phyloP scores from a whole-genome alignment of 92 coral and sea anemone genomes.

The Isaurus tuberculatus region DNA sequence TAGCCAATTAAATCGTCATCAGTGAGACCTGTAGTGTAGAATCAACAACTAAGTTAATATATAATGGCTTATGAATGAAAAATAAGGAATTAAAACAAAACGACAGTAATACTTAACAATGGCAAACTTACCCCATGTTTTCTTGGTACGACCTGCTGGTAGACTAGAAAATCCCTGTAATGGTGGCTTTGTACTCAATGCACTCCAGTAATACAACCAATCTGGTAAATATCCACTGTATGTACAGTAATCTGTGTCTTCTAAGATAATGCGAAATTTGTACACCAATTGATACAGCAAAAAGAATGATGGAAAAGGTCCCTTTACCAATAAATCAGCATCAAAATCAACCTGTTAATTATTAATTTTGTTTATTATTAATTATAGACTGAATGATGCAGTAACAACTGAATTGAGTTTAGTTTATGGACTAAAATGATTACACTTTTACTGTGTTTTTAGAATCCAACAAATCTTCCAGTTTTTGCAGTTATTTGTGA shows the following conservation, averaged over 20 bases:
- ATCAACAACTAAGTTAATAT: too few relatives aligned
- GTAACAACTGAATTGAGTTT: too few relatives aligned
- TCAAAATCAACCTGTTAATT: constrained; percentile 73
- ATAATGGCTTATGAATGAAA: too few relatives aligned
- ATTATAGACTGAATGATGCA: too few relatives aligned
- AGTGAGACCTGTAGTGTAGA: constrained; percentile 57
- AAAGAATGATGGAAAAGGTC: constrained; percentile 69
- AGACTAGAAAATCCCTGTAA: constrained; percentile 68
- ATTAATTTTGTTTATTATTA: too few relatives aligned
- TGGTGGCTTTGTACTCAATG: constrained; percentile 74
- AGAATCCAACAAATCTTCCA: too few relatives aligned
- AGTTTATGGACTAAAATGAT: too few relatives aligned
- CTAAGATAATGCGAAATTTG: constrained; percentile 75
- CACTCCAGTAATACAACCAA: constrained; percentile 86
- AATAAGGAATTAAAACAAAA: too few relatives aligned
- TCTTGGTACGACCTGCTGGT: constrained; percentile 83
- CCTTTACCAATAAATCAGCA: constrained; percentile 63
- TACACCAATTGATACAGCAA: constrained; percentile 72
- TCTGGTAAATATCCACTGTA: constrained; percentile 78
- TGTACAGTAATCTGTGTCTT: constrained; percentile 71
- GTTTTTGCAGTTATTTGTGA: too few relatives aligned
- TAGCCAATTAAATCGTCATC: constrained; percentile 69
- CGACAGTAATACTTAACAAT: not conserved
- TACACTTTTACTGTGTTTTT: too few relatives aligned
- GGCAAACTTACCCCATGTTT: constrained; percentile 79